These are phyloP conservation scores for Muricea muricata DNA, from an alignment of 92 coral and sea anemone species.

Conservation along the genomic window DNA sequence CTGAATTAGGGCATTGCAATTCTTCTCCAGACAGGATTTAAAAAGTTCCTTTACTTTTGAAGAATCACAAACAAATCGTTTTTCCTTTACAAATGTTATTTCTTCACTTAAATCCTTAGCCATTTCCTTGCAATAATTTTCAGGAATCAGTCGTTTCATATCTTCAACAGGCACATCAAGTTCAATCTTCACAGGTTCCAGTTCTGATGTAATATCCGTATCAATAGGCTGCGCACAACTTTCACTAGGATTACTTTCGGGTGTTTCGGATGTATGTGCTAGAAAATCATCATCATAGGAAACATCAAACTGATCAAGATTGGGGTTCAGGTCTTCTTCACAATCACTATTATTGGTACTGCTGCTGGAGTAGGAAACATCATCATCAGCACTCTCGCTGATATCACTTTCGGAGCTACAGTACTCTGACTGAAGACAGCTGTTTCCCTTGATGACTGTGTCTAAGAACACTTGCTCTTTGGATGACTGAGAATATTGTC, in stretches of 20 bases:
- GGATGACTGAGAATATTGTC: not conserved
- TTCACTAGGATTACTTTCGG: not conserved
- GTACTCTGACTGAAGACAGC: not conserved
- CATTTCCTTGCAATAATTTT: not conserved
- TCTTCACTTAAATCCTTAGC: not conserved
- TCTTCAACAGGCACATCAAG: not conserved
- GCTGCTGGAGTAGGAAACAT: not conserved
- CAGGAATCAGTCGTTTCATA: not conserved
- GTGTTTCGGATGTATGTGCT: not conserved
- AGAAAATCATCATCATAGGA: conserved; percentile 7
- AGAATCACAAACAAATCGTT: not conserved
- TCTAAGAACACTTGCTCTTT: not conserved
- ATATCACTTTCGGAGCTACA: not conserved
- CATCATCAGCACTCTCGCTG: not conserved
- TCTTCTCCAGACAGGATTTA: not conserved
- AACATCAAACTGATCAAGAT: not conserved
- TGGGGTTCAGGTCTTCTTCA: conserved; percentile 1
- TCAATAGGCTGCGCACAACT: not conserved
- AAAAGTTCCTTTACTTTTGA: not conserved
- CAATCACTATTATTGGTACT: not conserved
- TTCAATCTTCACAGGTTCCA: not conserved
- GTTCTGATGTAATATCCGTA: not conserved
- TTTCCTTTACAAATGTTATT: not conserved
- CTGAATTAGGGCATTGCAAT: not conserved
- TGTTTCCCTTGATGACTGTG: conserved; percentile 5